Conservation (phyloP, 2,113 vertebrate species). For the Benitochromis conjunctus region DNA sequence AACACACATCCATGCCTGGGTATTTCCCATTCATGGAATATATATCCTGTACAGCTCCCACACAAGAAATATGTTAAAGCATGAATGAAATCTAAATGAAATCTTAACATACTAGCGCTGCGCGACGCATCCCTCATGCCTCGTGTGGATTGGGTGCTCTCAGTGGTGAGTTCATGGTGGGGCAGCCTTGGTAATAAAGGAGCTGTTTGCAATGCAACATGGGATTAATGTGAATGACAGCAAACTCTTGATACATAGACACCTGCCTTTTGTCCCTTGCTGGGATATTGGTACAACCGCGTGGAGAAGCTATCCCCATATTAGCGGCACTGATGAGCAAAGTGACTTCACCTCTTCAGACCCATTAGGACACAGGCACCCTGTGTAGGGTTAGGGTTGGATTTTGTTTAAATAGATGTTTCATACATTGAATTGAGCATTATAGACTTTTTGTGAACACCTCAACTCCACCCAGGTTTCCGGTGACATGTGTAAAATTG, state of each 20-base stretch:
- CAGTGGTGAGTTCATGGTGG: conserved; percentile 28
- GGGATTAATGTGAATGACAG: conserved; percentile 20
- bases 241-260: conserved; percentile 2
- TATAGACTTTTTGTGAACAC: not conserved
- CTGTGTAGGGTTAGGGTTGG: not conserved
- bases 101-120: conserved; percentile 56
- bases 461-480: not conserved
- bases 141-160: conserved; percentile 10
- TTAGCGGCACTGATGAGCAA: not conserved
- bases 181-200: conserved; percentile 40
- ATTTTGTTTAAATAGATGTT: not conserved
- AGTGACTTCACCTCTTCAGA: not conserved
- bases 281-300: not conserved
- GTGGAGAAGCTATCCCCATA: not conserved
- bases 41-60: conserved; percentile 42
- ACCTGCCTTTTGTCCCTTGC: not conserved
- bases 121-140: conserved; percentile 11
- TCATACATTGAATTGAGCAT: not conserved
- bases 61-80: conserved; percentile 61
- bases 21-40: conserved; percentile 66
- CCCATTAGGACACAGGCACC: not conserved
- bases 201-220: conserved; percentile 33
- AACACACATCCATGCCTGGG: not conserved
- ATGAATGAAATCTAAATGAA: conserved; percentile 77
- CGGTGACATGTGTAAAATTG: not conserved